These are phyloP conservation scores for Alligator mississippiensis DNA, from an alignment of 2,113 vertebrate genomes.

Conservation along the genomic window DNA sequence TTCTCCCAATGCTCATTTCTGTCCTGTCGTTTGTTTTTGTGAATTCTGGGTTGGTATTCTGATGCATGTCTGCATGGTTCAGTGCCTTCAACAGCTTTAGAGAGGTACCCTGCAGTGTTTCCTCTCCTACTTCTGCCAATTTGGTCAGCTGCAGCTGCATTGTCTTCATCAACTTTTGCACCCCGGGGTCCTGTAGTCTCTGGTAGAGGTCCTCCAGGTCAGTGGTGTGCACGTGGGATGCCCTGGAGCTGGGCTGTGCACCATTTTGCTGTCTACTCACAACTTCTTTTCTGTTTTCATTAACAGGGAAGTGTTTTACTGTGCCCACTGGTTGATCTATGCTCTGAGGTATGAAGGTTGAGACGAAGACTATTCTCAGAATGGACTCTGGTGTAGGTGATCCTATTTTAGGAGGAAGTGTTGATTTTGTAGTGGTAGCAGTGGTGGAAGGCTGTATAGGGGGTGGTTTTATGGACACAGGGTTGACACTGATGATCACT, in stretches of 20 bases:
- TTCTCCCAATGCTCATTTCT: background rate
- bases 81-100: slow-evolving; percentile 24
- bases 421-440: background rate
- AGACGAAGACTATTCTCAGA: background rate
- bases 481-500: accelerated
- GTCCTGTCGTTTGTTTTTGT: background rate
- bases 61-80: background rate
- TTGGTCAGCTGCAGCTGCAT: background rate
- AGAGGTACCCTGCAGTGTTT: background rate
- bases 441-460: accelerated
- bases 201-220: slow-evolving; percentile 43
- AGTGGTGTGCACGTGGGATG: background rate
- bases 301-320: background rate
- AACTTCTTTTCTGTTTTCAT: background rate
- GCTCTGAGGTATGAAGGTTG: background rate
- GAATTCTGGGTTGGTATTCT: background rate
- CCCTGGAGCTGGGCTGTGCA: background rate
- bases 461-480: background rate
- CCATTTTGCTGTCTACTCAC: background rate
- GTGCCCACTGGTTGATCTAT: accelerated
- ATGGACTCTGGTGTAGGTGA: background rate
- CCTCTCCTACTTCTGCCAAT: background rate
- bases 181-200: slow-evolving; percentile 2
- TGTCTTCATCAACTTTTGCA: slow-evolving; percentile 23
- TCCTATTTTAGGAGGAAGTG: background rate